Evolutionary conservation across 2,888 invertebrate species (phyloP), one percentile per base, ranked within the genome.

Genomic region (Hipparchia sbordonii): DNA sequence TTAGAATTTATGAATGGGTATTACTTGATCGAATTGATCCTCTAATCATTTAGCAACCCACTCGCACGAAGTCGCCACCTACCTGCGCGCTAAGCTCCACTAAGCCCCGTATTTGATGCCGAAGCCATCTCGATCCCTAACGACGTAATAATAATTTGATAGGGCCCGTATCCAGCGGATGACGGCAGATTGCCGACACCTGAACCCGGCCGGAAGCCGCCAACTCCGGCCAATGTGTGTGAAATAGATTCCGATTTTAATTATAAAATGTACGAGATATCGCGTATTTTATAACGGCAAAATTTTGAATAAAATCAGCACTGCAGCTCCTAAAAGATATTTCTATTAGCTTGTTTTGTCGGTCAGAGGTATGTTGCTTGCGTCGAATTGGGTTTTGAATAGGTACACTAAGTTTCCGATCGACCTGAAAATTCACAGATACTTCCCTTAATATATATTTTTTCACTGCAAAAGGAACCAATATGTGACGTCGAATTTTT

Each of bases 71-170:
- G 10, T 10, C 39, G 9, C 4, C 59, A 39, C 39, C 39, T 10
- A 60, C 33, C 59, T 39, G 59, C 33, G 33, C 51, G 56, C 66
- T 67, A 71, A 73, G 67, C 70, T 54, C 46, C 73, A 57, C 56
- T 70, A 70, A 70, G 66, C 70, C 61, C 51, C 56, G 56, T 45
- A 71, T 67, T 73, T 71, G 74, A 74, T 68, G 71, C 67, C 56
- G 71, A 74, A 74, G 74, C 74, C 66, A 56, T 67, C 56, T 56
- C 65, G 71, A 71, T 71, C 60, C 60, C 60, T 66, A 66, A 75
- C 71, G 70, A 71, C 46, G 68, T 69, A 75, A 72, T 74, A 72
- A 70, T 72, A 65, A 68, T 74, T 70, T 70, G 68, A 74, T 72
- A 68, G 63, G 68, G 60, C 65, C 57, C 65, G 63, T 54, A 72